Base-by-base conservation (phyloP, 2,888 invertebrate genomes). In the Drosophila algonquin region DNA sequence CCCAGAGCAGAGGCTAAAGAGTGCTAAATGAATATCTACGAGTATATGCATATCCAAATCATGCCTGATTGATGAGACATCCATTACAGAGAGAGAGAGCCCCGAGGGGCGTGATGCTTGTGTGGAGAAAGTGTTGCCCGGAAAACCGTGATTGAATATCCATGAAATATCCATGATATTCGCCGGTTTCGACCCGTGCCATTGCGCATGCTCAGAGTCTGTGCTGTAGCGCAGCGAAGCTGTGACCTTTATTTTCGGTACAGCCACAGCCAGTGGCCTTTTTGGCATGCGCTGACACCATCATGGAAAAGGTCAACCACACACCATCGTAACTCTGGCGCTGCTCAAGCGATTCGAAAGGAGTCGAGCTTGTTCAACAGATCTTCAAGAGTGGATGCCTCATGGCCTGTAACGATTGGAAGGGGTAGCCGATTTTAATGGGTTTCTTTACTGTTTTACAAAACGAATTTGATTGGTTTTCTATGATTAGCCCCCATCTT, bases 181-280 rank as follows among this genome's bases (percentile, higher is more conserved):
- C 75, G 58, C 67, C 65, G 53, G 50, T 24, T 51, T 63, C 57
- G 74, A 73, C 55, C 73, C 47, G 16, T 30, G 57, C 73, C 14
- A 50, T 47, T 72, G 72, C 72, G 72, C 72, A 72, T 72, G 72
- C 72, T 50, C 72, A 67, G 54, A 72, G 74, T 65, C 65, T 64
- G 51, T 40, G 4, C 24, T 24, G 24, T 55, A 9, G n/a, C 69
- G 48, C 50, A 68, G 65, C 65, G 35, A 48, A 56, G 55, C 55
- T 52, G 50, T 24, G 72, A 74, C 72, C 75, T 74, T 72, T 65
- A 44, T 32, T 9, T 74, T 16, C 9, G 40, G 58, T 71, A 40
- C 71, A 52, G 46, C 6, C 61, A 35, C 40, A n/a, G 9, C 60
- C 30, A 48, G 40, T 68, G 71, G n/a, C 56, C 54, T 51, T 67